These are phyloP conservation scores for Caenorhabditis wallacei DNA, from an alignment of 2,888 invertebrate genomes.

Conservation along the genomic window DNA sequence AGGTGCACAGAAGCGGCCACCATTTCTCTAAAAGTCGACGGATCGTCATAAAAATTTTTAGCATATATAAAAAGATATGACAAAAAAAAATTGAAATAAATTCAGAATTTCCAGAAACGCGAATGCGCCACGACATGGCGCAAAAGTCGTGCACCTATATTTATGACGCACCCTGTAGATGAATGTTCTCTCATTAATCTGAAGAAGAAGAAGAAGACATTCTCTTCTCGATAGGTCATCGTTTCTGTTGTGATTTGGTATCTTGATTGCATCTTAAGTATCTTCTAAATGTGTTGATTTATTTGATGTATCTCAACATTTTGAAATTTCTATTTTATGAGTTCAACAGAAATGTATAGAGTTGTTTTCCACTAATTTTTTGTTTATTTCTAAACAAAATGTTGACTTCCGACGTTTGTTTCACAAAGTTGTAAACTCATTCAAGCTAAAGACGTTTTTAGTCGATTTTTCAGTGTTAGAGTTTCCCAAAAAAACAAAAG, in stretches of 20 bases:
- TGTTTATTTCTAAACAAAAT: constrained; percentile 1
- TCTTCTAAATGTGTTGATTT: not conserved
- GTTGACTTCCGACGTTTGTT: not conserved
- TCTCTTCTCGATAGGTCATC: constrained; percentile 6
- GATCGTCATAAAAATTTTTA: too few relatives aligned
- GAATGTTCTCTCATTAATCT: constrained; percentile 43
- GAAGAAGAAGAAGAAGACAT: constrained; percentile 19
- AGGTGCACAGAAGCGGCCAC: too few relatives aligned
- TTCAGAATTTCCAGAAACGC: too few relatives aligned
- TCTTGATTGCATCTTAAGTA: not conserved
- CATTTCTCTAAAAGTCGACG: too few relatives aligned
- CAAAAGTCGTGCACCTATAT: too few relatives aligned
- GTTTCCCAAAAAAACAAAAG: too few relatives aligned
- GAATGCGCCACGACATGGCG: too few relatives aligned
- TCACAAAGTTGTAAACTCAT: not conserved
- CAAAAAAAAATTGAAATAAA: too few relatives aligned
- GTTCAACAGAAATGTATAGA: not conserved
- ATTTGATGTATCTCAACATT: not conserved
- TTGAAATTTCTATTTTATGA: not conserved
- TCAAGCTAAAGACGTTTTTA: not conserved
- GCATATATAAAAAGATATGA: too few relatives aligned
- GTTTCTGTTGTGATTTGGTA: not conserved
- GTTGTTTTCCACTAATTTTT: not conserved
- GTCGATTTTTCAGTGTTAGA: too few relatives aligned
- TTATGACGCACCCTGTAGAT: too few relatives aligned